These are phyloP conservation scores for Peromyscus aztecus DNA, from an alignment of 2,797 vertebrate genomes.

Conservation along the genomic window DNA sequence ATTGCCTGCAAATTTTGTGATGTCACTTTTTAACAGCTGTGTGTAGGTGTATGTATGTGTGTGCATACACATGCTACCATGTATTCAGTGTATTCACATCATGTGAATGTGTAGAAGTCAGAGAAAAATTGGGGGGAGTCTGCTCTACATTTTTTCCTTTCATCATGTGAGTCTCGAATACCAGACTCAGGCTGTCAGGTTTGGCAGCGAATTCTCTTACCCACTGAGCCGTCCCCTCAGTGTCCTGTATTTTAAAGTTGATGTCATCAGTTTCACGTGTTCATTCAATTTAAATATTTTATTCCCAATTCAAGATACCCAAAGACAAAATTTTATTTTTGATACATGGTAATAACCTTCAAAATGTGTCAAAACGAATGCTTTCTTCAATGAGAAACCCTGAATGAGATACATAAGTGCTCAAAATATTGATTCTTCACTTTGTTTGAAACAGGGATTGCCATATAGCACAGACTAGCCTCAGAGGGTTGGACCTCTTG, in stretches of 20 bases:
- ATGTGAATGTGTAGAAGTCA: neutral
- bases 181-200: neutral
- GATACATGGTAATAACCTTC: neutral
- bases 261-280: neutral
- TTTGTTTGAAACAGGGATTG: neutral
- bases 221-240: neutral
- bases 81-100: neutral
- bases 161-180: neutral
- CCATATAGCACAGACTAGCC: neutral
- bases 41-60: neutral
- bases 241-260: neutral
- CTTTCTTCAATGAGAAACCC: neutral
- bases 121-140: neutral
- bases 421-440: neutral
- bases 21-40: neutral
- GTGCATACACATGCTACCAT: neutral
- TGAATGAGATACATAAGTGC: neutral
- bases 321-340: neutral
- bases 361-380: neutral
- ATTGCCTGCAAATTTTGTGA: neutral
- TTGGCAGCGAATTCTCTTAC: neutral
- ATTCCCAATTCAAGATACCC: neutral
- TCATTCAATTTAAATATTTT: constrained; percentile 6
- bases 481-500: neutral
- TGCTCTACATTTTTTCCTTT: neutral